A percentile compares a stretch with the other conserved stretches of the same genome.
Evolutionary conservation across 2,797 vertebrate species (phyloP).

Genomic region (Coilia nasus): DNA sequence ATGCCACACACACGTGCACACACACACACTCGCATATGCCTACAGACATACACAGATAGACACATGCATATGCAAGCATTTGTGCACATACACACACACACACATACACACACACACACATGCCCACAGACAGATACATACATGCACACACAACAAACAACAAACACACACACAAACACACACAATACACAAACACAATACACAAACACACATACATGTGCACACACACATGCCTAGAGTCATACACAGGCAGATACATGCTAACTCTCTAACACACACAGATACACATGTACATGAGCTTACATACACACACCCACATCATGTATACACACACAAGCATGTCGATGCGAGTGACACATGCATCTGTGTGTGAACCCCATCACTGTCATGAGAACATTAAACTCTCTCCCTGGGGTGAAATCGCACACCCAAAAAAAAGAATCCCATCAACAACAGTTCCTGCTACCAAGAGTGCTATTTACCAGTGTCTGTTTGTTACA

Average conservation of each 20-base stretch:
- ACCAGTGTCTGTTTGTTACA: not conserved
- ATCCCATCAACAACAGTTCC: not conserved
- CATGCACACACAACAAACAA: not conserved
- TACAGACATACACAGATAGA: constrained; percentile 38
- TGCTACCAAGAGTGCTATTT: not conserved
- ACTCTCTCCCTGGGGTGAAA: not conserved
- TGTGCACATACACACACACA: not conserved
- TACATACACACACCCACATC: not conserved
- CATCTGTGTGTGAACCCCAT: not conserved
- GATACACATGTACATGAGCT: not conserved
- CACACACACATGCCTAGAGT: no score
- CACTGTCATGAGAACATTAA: not conserved
- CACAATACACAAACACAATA: not conserved
- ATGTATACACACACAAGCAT: not conserved
- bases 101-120: no score
- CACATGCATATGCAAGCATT: constrained; percentile 28
- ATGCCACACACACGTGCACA: constrained; percentile 19
- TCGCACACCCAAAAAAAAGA: not conserved
- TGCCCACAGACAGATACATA: no score
- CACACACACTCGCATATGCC: constrained; percentile 19
- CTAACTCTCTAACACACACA: no score
- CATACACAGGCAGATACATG: not conserved
- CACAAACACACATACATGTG: no score
- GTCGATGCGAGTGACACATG: not conserved
- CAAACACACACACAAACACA: not conserved